These are phyloP conservation scores for Erebia ligea DNA, from an alignment of 2,888 invertebrate species.

Conservation along the genomic window DNA sequence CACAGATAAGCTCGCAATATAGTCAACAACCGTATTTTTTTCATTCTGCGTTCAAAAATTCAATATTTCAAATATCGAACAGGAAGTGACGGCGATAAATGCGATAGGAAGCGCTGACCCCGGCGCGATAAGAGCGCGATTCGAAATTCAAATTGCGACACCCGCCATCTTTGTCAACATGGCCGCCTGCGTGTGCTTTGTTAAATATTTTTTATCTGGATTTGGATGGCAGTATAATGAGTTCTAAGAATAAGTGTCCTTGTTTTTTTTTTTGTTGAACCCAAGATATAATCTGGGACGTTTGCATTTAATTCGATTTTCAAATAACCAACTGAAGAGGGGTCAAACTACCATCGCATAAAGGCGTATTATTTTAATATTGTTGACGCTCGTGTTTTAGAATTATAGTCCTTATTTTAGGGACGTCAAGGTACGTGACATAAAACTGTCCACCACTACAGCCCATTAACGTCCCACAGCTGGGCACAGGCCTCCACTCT, in stretches of 20 bases:
- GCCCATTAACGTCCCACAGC: too few relatives aligned
- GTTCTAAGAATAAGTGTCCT: constrained; percentile 13
- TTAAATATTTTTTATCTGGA: constrained; percentile 39
- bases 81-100: constrained; percentile 61
- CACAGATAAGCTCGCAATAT: constrained; percentile 14
- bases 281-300: not conserved
- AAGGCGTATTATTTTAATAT: too few relatives aligned
- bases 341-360: too few relatives aligned
- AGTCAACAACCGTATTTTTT: not conserved
- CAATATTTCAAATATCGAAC: constrained; percentile 58
- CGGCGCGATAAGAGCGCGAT: constrained; percentile 58
- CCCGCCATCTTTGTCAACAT: constrained; percentile 55
- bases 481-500: too few relatives aligned
- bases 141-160: constrained; percentile 59
- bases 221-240: constrained; percentile 14
- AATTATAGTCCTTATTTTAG: too few relatives aligned
- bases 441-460: too few relatives aligned
- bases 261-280: constrained; percentile 6
- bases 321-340: too few relatives aligned
- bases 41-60: constrained; percentile 41
- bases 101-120: constrained; percentile 73
- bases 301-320: too few relatives aligned
- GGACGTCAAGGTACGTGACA: too few relatives aligned
- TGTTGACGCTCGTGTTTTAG: too few relatives aligned
- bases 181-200: constrained; percentile 40